Evolutionary conservation across 2,888 invertebrate genomes (phyloP).

Genomic region (Sinotaia quadrata): DNA sequence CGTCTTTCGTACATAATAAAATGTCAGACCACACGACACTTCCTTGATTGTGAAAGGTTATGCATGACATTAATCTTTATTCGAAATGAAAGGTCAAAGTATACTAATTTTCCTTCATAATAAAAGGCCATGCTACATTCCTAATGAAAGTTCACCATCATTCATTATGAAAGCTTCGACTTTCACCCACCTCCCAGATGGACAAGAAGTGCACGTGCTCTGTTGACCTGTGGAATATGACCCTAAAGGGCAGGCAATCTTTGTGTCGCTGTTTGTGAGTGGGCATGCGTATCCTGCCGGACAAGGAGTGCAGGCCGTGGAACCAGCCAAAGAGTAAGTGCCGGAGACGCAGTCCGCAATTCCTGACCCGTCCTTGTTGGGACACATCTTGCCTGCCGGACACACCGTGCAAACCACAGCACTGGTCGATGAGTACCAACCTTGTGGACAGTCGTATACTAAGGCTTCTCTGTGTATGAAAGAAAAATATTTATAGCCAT

Average conservation of each 20-base stretch:
- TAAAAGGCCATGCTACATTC: too few relatives aligned
- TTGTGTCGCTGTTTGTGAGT: constrained; percentile 41
- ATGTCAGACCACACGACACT: too few relatives aligned
- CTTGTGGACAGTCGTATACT: constrained; percentile 50
- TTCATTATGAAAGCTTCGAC: too few relatives aligned
- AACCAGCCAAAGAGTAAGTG: constrained; percentile 58
- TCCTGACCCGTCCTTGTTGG: constrained; percentile 59
- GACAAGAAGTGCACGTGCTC: constrained; percentile 54
- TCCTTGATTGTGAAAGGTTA: too few relatives aligned
- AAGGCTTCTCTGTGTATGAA: constrained; percentile 36
- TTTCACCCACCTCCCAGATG: constrained; percentile 58
- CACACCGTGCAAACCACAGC: constrained; percentile 60
- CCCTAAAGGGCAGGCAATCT: constrained; percentile 47
- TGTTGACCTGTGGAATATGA: constrained; percentile 50
- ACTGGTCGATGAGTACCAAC: constrained; percentile 57
- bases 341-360: constrained; percentile 57
- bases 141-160: too few relatives aligned
- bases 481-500: neutral
- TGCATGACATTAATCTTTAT: too few relatives aligned
- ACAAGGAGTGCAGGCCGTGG: constrained; percentile 52
- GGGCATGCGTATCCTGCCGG: constrained; percentile 57
- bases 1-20: too few relatives aligned
- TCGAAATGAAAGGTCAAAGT: too few relatives aligned
- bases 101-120: too few relatives aligned
- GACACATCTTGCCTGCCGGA: constrained; percentile 62